Evolutionary conservation across 2,113 vertebrate species (phyloP), one percentile per base, ranked within the genome.

Genomic region (Alces alces): DNA sequence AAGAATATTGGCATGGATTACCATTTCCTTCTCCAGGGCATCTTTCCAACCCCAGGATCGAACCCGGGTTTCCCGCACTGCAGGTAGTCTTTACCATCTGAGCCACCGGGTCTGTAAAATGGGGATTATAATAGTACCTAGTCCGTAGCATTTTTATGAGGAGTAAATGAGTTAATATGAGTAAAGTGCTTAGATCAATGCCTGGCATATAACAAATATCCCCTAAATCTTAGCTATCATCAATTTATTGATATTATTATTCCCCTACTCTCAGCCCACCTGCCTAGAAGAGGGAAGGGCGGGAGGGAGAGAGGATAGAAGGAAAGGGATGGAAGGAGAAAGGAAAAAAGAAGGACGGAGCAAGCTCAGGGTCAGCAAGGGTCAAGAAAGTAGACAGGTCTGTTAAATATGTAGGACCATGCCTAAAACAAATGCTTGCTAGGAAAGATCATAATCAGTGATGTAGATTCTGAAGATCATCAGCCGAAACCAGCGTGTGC

Each of bases 151-250:
- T n/a, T 92, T 93, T 95, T 89, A 57, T 73, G 23, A 93, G 19
- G 28, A 89, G 27, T 70, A 83, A 80, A 89, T 73, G 28, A 92
- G 50, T 95, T 83, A 92, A 28, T 66, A 92, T 9, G 76, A 80
- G 12, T 30, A 27, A 96, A 85, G 43, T 45, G 17, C 55, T 88
- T 58, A 88, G 17, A 91, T 45, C 43, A 61, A 86, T 82, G 64
- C 33, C 43, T 78, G 19, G 39, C 47, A 89, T 91, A 58, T 43
- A 86, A 10, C 54, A 87, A 93, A 30, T 92, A 93, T 23, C 83
- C n/a, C 79, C 52, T 84, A 96, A 90, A 87, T 93, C 33, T 47
- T 88, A 95, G 76, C 16, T 91, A 39, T 91, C 52, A 87, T 87
- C 52, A 79, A 52, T 78, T 89, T 88, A 87, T 76, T 70, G 27